Base-by-base conservation (phyloP, 2,113 vertebrate species). In the Callipepla californica region DNA sequence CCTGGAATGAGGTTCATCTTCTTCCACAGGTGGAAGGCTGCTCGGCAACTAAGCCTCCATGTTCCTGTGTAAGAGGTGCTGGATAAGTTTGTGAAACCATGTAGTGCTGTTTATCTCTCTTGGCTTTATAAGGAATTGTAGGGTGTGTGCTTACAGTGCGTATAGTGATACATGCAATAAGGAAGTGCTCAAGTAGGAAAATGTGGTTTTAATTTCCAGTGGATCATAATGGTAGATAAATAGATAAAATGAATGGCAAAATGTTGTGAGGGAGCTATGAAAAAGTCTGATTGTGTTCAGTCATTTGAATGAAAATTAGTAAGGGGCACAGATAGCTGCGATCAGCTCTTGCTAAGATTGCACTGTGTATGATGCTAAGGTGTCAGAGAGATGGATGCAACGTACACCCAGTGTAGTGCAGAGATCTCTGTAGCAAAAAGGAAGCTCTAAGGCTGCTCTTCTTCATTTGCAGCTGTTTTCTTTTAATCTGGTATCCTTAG, bases 381-480 rank as follows among this genome's bases (percentile, higher is more conserved):
- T 61, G 9, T 9, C 7, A 45, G 76, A 53, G 9, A 17, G 21
- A 17, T 20, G 44, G 80, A 36, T 20, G 50, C 25, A 32, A 7
- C 1, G 17, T 7, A 13, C 0, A 0, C 2, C 3, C 1, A 4
- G 14, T 12, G 9, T 0, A 9, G 58, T 3, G 10, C 26, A 45
- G 34, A 28, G 32, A 50, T 90, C n/a, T 61, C 59, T 80, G n/a
- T n/a, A n/a, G 50, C 6, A 58, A 25, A 69, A 30, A 32, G 25
- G 9, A 7, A 66, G 32, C 11, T 15, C 47, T 18, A 40, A 38
- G 51, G 22, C 38, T 91, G 26, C 42, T 75, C 20, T 70, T 1
- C 21, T 81, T 68, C 11, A 44, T 36, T 30, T 9, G 8, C 36
- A 83, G 13, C 34, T 66, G 1, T n/a, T 77, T 36, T 21, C 16